These are phyloP conservation scores for Arizona elegans DNA, from an alignment of 2,113 vertebrate species.

Conservation along the genomic window DNA sequence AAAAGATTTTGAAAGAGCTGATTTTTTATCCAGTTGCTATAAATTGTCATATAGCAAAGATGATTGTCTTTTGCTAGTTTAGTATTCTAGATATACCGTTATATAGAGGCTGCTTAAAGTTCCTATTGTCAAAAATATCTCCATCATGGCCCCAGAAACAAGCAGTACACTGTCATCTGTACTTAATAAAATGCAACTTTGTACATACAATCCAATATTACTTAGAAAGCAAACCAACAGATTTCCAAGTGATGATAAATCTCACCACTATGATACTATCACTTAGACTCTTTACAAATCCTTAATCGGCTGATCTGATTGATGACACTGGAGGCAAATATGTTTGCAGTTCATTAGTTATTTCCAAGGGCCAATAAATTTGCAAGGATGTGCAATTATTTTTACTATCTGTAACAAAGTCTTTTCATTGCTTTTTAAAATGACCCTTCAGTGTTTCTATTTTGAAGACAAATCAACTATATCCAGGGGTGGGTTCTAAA, in stretches of 20 bases:
- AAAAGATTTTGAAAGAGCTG: not conserved
- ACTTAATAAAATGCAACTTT: not conserved
- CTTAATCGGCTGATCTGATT: not conserved
- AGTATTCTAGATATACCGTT: not conserved
- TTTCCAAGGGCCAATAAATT: not conserved
- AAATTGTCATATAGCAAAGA: not conserved
- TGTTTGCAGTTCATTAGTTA: not conserved
- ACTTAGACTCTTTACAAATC: not conserved
- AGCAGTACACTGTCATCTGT: not conserved
- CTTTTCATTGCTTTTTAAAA: constrained; percentile 5
- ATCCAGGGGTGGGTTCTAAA: not conserved
- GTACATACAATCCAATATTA: not conserved
- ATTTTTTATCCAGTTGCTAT: not conserved
- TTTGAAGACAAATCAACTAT: constrained; percentile 18
- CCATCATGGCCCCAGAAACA: not conserved
- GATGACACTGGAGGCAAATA: not conserved
- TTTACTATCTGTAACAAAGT: not conserved
- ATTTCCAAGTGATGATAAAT: not conserved
- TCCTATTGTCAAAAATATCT: not conserved
- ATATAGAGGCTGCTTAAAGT: not conserved
- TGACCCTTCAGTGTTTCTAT: constrained; percentile 10
- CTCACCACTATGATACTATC: not conserved
- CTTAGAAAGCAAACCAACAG: not conserved
- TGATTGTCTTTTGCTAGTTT: not conserved
- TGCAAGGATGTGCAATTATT: not conserved